Evolutionary conservation across 2,113 vertebrate genomes (phyloP).

Genomic region (Halcyon senegalensis): DNA sequence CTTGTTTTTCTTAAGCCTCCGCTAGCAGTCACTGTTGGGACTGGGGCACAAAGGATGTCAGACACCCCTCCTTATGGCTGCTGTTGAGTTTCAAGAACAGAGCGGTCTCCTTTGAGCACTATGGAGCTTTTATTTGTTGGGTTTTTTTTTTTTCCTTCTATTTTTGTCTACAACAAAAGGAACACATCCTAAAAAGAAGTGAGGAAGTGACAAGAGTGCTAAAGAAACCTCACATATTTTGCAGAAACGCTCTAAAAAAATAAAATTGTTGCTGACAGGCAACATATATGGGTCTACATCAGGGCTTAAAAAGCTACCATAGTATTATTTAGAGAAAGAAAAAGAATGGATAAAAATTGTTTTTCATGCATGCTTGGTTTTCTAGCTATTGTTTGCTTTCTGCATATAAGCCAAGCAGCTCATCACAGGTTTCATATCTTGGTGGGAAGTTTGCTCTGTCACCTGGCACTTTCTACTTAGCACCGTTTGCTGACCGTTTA

Average conservation of each 20-base stretch:
- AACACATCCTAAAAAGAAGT: not conserved
- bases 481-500: rapidly evolving
- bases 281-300: not conserved
- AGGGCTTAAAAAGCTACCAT: not conserved
- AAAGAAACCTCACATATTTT: not conserved
- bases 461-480: not conserved
- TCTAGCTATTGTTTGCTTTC: not conserved
- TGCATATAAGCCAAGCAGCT: not conserved
- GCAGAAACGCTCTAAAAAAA: not conserved
- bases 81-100: not conserved
- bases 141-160: not conserved
- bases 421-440: not conserved
- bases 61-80: not conserved
- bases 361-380: not conserved
- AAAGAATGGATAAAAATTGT: not conserved
- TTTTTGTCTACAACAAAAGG: not conserved
- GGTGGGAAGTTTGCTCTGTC: not conserved
- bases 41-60: not conserved
- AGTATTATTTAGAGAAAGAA: not conserved
- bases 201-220: not conserved
- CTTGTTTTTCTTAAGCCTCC: not conserved
- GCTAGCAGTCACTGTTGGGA: not conserved
- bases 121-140: not conserved
- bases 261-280: not conserved
- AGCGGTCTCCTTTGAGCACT: not conserved